These are phyloP conservation scores for Malaclemys terrapin DNA, from an alignment of 2,113 vertebrate genomes.

Conservation along the genomic window DNA sequence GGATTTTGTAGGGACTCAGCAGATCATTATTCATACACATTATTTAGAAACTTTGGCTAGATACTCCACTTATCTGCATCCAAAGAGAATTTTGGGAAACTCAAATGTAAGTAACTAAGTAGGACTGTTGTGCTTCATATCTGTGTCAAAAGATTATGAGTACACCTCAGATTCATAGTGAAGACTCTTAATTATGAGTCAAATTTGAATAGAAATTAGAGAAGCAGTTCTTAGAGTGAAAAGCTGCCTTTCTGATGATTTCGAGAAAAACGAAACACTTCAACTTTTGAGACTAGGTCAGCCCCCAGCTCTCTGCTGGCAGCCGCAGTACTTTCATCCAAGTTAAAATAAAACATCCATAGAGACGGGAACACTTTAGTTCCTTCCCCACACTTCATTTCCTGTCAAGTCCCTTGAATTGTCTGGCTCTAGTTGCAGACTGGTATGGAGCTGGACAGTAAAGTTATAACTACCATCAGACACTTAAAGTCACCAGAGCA, in stretches of 20 bases:
- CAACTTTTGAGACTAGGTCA: not conserved
- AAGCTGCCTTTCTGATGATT: not conserved
- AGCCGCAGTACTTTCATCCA: not conserved
- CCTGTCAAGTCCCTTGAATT: not conserved
- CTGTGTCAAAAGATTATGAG: not conserved
- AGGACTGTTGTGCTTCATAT: not conserved
- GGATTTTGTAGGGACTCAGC: not conserved
- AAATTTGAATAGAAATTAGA: not conserved
- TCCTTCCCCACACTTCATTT: not conserved
- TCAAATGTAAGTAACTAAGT: not conserved
- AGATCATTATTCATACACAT: not conserved
- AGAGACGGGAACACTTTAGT: not conserved
- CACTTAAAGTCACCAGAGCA: not conserved
- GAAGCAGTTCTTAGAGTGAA: not conserved
- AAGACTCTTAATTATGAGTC: not conserved
- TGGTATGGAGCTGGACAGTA: not conserved
- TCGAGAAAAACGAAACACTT: not conserved
- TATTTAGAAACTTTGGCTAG: not conserved
- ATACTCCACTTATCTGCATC: not conserved
- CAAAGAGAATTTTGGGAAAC: not conserved
- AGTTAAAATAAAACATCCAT: not conserved
- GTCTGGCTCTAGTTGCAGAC: not conserved
- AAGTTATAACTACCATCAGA: not conserved
- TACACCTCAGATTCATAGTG: not conserved
- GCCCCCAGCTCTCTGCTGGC: not conserved